These are phyloP conservation scores for Rhadina sibilatrix DNA, from an alignment of 2,113 vertebrate genomes.

Conservation along the genomic window DNA sequence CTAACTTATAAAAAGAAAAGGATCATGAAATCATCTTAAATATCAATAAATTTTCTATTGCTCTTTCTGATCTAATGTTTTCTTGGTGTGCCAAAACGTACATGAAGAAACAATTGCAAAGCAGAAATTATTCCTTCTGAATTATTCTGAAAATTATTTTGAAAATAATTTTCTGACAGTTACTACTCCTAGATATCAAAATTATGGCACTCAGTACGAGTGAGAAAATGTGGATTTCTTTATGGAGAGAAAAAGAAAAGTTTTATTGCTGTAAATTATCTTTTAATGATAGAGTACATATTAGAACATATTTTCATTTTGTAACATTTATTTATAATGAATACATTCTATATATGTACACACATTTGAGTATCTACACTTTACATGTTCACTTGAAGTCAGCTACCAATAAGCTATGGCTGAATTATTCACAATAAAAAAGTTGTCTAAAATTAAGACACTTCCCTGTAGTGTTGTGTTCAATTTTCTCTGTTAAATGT, in stretches of 20 bases:
- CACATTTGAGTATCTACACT: background rate
- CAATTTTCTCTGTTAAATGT: too few species aligned
- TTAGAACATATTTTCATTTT: background rate
- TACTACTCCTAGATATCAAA: background rate
- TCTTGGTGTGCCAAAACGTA: background rate
- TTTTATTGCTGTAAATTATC: background rate
- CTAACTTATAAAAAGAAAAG: background rate
- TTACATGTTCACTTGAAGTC: background rate
- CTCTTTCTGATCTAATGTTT: background rate
- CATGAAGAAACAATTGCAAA: background rate
- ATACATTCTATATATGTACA: background rate
- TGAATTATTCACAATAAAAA: background rate
- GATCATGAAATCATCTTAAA: background rate
- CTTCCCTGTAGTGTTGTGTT: too few species aligned
- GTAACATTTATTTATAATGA: background rate
- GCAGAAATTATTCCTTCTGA: background rate
- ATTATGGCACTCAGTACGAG: background rate
- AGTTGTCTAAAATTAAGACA: background rate
- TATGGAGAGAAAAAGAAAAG: background rate
- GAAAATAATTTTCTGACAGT: background rate
- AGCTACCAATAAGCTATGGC: background rate
- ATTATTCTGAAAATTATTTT: background rate
- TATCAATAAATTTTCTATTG: background rate
- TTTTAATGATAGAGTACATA: background rate
- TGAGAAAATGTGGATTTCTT: background rate